Evolutionary conservation across 2,888 invertebrate species (phyloP), one percentile per base, ranked within the genome.

Genomic region (Caenorhabditis sinica): DNA sequence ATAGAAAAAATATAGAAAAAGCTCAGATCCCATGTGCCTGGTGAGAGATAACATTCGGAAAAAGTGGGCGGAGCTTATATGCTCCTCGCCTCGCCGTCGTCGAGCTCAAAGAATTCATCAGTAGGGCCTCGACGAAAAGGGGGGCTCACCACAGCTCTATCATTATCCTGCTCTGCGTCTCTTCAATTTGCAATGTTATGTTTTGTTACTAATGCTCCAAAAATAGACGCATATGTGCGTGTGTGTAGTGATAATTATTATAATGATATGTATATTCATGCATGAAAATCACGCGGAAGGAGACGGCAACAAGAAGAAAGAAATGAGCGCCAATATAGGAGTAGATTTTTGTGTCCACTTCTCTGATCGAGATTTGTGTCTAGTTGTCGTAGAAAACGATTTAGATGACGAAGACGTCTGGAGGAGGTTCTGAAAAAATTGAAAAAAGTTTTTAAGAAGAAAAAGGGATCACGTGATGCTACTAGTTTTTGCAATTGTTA

Each of bases 401-500:
- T 60, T 36, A 80, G 36, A 65, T 65, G 66, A 6, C n/a, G 43
- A 33, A 80, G 65, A n/a, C 80, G 72, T 45, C 58, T 36, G 5
- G 33, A 8, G 5, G 45, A 33, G 15, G 45, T 80, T 25, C 80
- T 80, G 72, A 33, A 69, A 63, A 30, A n/a, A 20, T 30, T 15
- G 20, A n/a, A n/a, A 25, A 20, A 20, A 15, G 23, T 33, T 28
- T 20, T 6, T 6, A 9, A 15, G 25, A 20, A 33, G 40, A 4
- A 8, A 17, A 20, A n/a, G 20, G 36, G 13, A 68, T 68, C 13
- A 45, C 45, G 45, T 45, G 65, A 28, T 43, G 28, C 13, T 36
- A 36, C 2, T n/a, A 73, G 72, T 33, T 40, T 15, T 56, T 20
- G 49, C 6, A 40, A 13, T 40, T 6, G 2, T 11, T 40, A 40